These are phyloP conservation scores for Lepilemur septentrionalis DNA, from an alignment of 2,797 vertebrate genomes.

Conservation along the genomic window DNA sequence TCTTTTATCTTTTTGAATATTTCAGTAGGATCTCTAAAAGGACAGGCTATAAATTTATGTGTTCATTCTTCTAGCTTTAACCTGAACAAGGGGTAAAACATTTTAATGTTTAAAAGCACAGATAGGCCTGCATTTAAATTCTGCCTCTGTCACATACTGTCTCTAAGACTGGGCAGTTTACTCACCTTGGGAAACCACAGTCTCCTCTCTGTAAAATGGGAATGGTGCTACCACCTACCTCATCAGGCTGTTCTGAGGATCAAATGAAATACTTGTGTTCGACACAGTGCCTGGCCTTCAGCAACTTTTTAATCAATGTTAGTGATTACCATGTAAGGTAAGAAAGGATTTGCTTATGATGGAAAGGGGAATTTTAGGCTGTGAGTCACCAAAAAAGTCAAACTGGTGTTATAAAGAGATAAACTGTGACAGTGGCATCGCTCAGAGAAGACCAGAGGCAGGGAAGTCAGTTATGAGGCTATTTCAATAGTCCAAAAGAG, in stretches of 20 bases:
- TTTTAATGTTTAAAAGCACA: neutral
- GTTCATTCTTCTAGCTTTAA: neutral
- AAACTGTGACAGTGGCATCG: neutral
- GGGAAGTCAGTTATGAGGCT: neutral
- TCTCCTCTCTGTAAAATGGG: neutral
- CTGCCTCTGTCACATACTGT: neutral
- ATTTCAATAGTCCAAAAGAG: neutral
- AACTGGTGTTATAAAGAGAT: neutral
- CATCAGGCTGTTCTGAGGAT: neutral
- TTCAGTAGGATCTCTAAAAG: neutral
- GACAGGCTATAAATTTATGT: neutral
- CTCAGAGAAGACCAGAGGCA: neutral
- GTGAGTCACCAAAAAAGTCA: neutral
- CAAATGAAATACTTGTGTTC: slow-evolving; percentile 1
- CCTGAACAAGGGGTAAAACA: neutral
- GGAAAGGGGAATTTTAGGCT: neutral
- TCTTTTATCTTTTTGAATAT: slow-evolving; percentile 44
- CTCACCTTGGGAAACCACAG: neutral
- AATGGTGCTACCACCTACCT: neutral
- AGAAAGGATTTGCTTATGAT: neutral
- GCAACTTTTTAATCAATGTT: neutral
- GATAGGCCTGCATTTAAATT: neutral
- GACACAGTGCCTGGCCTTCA: neutral
- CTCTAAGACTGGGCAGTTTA: neutral
- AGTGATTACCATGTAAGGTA: neutral